Evolutionary conservation across 2,797 vertebrate species (phyloP).

Genomic region (Ammospiza maritima): DNA sequence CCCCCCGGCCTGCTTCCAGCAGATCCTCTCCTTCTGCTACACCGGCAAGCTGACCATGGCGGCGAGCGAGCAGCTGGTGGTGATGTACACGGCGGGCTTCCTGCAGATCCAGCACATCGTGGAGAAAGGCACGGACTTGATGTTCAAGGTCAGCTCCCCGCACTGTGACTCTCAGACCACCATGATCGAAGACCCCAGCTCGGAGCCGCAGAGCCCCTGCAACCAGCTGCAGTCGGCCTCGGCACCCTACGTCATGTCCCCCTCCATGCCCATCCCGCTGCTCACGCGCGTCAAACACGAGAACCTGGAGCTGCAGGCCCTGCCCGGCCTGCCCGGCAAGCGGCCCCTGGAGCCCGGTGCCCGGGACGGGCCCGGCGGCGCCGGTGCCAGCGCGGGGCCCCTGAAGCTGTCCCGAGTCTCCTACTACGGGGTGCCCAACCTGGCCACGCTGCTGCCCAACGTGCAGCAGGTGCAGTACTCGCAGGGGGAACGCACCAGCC

Average conservation of each 20-base stretch:
- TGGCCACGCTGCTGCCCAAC: constrained; percentile 83
- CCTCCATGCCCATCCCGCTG: constrained; percentile 85
- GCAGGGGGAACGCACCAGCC: constrained; percentile 90
- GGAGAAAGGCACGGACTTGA: constrained; percentile 95
- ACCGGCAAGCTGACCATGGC: constrained; percentile 98
- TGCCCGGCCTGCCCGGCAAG: constrained; percentile 77
- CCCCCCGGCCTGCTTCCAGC: constrained; percentile 96
- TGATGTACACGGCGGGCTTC: constrained; percentile 99
- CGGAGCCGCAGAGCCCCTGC: constrained; percentile 94
- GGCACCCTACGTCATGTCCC: constrained; percentile 84
- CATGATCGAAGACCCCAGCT: constrained; percentile 90
- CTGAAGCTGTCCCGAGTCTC: constrained; percentile 80
- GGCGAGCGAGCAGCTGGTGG: constrained; percentile 97
- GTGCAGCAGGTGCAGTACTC: constrained; percentile 83
- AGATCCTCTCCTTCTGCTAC: constrained; percentile 98
- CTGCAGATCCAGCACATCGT: constrained; percentile 99
- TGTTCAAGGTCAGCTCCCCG: constrained; percentile 99
- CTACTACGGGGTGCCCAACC: constrained; percentile 80
- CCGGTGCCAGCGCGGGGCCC: background rate
- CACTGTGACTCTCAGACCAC: constrained; percentile 98
- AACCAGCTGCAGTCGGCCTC: constrained; percentile 79
- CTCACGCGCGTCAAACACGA: constrained; percentile 91
- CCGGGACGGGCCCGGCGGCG: constrained; percentile 51
- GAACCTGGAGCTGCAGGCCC: constrained; percentile 81
- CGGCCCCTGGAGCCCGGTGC: constrained; percentile 70